Base-by-base conservation (phyloP, 2,888 invertebrate species). In the Mechanitis messenoides region DNA sequence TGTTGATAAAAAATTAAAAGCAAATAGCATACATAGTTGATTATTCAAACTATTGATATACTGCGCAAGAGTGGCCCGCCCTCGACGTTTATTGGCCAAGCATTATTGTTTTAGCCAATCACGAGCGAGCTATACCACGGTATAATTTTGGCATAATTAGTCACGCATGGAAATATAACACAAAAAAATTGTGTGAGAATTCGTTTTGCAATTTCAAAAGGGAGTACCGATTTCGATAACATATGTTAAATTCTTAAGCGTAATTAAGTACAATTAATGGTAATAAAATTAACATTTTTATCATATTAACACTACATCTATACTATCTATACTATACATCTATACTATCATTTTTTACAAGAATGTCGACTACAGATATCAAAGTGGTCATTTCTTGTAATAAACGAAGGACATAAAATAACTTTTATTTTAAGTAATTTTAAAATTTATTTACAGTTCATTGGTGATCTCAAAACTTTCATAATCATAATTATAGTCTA, bases 111-210 rank as follows among this genome's bases (percentile, higher is more conserved):
- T 76, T 76, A 73, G 74, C 88, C 88, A 89, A 89, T 88, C 72
- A 72, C 76, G 68, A 66, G 72, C 68, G 69, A 73, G 75, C 79
- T 75, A 79, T 80, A 31, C 77, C 71, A 73, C 67, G 71, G 84
- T 84, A 81, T 87, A 86, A 86, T 86, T 89, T 88, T 84, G 87
- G 87, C 85, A 86, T 86, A 88, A 89, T 89, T 88, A 88, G 88
- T 87, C 88, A 88, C 85, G 87, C 84, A 77, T 78, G 71, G 68
- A 70, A 71, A 78, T 80, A 78, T 81, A 75, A 66, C 78, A 74
- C 59, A 65, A 64, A 67, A 64, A 62, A 63, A 35, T 54, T 47
- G 42, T 45, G 61, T 50, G 50, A 31, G 31, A 50, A 31, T 59
- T 35, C 28, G 42, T 35, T 20, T 59, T 46, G 38, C 42, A 47